These are phyloP conservation scores for Oncorhynchus clarkii DNA, from an alignment of 2,113 vertebrate species.

Conservation along the genomic window DNA sequence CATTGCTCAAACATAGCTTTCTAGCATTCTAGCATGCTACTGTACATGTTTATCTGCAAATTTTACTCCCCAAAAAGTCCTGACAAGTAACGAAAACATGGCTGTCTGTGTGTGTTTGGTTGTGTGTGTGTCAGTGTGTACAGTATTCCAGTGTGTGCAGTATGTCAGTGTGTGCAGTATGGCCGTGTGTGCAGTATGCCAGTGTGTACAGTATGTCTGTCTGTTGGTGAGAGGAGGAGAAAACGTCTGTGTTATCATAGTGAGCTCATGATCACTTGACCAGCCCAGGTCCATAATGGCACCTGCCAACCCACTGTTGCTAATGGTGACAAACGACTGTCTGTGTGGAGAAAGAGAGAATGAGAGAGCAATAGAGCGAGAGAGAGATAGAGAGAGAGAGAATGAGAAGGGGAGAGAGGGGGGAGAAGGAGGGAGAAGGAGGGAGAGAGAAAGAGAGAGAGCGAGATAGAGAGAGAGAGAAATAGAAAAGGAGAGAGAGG, in stretches of 20 bases:
- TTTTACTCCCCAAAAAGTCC: too few species aligned
- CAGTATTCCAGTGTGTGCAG: too few species aligned
- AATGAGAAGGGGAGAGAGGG: neutral
- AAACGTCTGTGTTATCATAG: neutral
- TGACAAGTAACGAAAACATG: too few species aligned
- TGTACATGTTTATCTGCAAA: too few species aligned
- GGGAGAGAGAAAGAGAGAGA: neutral
- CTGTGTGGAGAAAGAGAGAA: slow-evolving; percentile 27
- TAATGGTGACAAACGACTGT: slow-evolving; percentile 72
- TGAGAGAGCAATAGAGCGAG: neutral
- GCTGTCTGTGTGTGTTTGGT: too few species aligned
- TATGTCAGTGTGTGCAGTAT: too few species aligned
- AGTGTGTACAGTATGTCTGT: too few species aligned
- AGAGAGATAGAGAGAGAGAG: slow-evolving; percentile 6
- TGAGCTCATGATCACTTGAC: slow-evolving; percentile 51
- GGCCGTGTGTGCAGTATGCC: too few species aligned
- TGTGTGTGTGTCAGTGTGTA: too few species aligned
- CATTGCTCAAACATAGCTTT: too few species aligned
- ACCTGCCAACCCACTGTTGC: slow-evolving; percentile 61
- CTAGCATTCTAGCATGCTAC: too few species aligned
- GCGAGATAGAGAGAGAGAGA: neutral
- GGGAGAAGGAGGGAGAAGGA: slow-evolving; percentile 6
- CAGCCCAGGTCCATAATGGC: slow-evolving; percentile 31
- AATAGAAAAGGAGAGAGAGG: too few species aligned
- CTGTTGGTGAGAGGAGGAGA: neutral